phyloP scores from a whole-genome alignment of 2,113 vertebrate species.

The Chionodraco myersi region DNA sequence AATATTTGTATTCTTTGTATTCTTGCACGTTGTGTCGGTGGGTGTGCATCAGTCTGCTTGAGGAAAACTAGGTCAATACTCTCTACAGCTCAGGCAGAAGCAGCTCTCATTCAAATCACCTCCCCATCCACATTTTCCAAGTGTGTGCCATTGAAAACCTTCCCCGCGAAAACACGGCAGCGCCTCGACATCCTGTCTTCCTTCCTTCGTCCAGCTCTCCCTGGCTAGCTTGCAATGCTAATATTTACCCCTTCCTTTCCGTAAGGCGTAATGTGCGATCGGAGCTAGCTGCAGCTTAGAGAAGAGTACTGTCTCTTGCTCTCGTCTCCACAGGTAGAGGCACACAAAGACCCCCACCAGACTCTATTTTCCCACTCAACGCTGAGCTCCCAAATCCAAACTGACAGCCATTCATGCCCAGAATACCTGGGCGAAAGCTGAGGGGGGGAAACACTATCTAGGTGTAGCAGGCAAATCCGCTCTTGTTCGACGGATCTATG shows the following conservation, averaged over 20 bases:
- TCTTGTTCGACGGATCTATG: constrained; percentile 76
- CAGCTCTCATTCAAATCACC: constrained; percentile 74
- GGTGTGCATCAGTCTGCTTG: constrained; percentile 62
- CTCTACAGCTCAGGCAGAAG: constrained; percentile 74
- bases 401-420: constrained; percentile 84
- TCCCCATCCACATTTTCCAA: constrained; percentile 65
- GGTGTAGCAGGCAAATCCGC: constrained; percentile 84
- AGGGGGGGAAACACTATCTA: constrained; percentile 78
- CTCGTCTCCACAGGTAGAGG: constrained; percentile 76
- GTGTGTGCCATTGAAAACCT: constrained; percentile 60
- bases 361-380: constrained; percentile 78
- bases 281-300: constrained; percentile 52
- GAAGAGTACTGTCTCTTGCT: constrained; percentile 59
- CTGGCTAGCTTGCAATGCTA: constrained; percentile 44
- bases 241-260: constrained; percentile 38
- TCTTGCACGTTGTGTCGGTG: constrained; percentile 63
- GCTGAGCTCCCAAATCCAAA: constrained; percentile 84
- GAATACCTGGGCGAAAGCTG: constrained; percentile 83
- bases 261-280: constrained; percentile 38
- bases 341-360: constrained; percentile 81
- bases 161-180: constrained; percentile 44
- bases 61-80: constrained; percentile 84
- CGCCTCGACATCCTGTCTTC: constrained; percentile 16
- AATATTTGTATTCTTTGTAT: constrained; percentile 65
- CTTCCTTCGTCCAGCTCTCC: constrained; percentile 20